Conservation (phyloP, 23 tunicate species). For the Clavelina lepadiformis region DNA sequence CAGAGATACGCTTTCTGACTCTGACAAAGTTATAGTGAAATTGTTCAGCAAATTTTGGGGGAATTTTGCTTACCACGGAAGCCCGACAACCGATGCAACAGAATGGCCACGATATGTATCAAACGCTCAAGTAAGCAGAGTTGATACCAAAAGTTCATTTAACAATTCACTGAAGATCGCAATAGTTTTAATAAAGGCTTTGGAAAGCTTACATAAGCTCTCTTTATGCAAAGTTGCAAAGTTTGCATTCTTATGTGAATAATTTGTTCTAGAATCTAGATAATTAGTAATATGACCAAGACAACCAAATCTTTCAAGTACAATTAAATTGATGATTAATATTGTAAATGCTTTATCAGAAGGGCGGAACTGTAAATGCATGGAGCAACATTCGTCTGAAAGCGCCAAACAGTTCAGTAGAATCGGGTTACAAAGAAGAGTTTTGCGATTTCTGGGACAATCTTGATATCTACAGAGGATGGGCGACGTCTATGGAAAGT, state of each 20-base stretch:
- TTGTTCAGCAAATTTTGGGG: slow-evolving; percentile 26
- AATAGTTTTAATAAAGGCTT: too few species aligned
- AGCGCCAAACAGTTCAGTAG: slow-evolving; percentile 11
- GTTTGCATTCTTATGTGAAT: too few species aligned
- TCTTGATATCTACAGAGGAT: slow-evolving; percentile 18
- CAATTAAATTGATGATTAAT: too few species aligned
- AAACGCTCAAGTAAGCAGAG: slow-evolving; percentile 1
- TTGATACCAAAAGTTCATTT: too few species aligned
- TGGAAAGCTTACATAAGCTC: too few species aligned
- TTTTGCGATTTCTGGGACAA: slow-evolving; percentile 50
- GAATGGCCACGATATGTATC: slow-evolving; percentile 3
- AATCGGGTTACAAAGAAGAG: slow-evolving; percentile 11
- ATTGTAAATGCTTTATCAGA: not conserved
- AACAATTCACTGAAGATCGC: too few species aligned
- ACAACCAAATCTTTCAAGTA: too few species aligned
- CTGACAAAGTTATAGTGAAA: not conserved
- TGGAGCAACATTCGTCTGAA: slow-evolving; percentile 24
- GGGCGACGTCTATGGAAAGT: too few species aligned
- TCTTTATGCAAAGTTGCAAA: too few species aligned
- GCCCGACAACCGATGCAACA: slow-evolving; percentile 1
- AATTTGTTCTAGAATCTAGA: too few species aligned
- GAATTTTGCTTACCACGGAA: slow-evolving; percentile 11
- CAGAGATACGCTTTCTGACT: not conserved
- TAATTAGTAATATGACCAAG: too few species aligned
- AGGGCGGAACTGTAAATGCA: not conserved